Evolutionary conservation across 2,888 invertebrate species (phyloP), one percentile per base, ranked within the genome.

Genomic region (Mellilla xanthometata): DNA sequence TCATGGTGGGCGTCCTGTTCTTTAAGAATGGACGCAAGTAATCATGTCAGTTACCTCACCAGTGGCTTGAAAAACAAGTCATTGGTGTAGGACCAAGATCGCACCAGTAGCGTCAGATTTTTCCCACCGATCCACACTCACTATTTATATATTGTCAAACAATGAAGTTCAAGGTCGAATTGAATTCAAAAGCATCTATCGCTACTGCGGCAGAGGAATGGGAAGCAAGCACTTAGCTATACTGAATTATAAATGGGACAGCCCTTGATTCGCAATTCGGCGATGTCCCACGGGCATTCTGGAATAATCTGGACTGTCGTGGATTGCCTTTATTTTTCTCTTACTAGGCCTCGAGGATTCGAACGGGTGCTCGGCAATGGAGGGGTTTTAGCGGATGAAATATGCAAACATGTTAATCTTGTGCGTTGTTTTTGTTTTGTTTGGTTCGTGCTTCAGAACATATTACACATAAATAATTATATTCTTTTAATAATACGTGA

Each of bases 171-270:
- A 35, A 35, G 26, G 35, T 35, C 27, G 3, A 12, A 10, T 19
- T 22, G 4, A 13, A 10, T 28, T 10, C 6, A 6, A 7, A 42
- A 9, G 5, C 26, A 24, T 31, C 5, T n/a, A 39, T 12, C 29
- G 31, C 31, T 27, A 30, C 38, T 48, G 47, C 38, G 41, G 40
- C 36, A 15, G 45, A 51, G 42, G 52, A 38, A 49, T 35, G 42
- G 41, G 39, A 48, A 55, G 48, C 43, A 40, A 47, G 48, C 60
- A 59, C 58, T 62, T 62, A 62, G 55, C 58, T 49, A 51, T 34
- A 35, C 52, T 71, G 72, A 71, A 69, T 70, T 61, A 70, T 71
- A 60, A 60, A 70, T 68, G 60, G 49, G 46, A 28, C 54, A 56
- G 53, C 49, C 58, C 65, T 61, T 56, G 56, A 62, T 62, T 56